Evolutionary conservation across 2,888 invertebrate genomes (phyloP).

Genomic region (Kryphioiulus occultus): DNA sequence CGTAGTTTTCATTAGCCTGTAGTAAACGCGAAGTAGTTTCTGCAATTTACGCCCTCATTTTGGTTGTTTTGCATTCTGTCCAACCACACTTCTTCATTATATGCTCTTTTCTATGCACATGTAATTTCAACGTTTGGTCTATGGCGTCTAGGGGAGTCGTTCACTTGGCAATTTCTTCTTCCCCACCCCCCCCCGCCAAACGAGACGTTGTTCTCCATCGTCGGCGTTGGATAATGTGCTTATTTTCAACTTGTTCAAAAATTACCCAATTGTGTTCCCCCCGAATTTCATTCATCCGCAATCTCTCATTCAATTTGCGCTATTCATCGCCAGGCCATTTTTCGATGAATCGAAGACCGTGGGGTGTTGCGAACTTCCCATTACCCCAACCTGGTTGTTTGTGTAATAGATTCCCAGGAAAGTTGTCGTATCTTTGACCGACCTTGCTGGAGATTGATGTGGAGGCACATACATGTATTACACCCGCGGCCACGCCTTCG

Average conservation of each 20-base stretch:
- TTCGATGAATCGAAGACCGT: neutral
- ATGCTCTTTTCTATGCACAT: neutral
- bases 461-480: too few relatives aligned
- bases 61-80: neutral
- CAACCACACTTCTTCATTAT: neutral
- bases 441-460: neutral
- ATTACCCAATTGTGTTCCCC: neutral
- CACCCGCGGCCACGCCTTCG: too few relatives aligned
- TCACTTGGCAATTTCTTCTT: neutral
- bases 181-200: neutral
- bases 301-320: neutral
- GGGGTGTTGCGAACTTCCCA: neutral
- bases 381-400: neutral
- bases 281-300: neutral
- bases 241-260: constrained; percentile 36
- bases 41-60: neutral
- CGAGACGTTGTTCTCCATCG: neutral
- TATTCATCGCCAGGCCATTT: neutral
- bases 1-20: neutral
- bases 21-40: neutral
- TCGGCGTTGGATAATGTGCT: neutral
- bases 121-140: neutral
- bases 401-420: neutral
- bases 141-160: constrained; percentile 11
- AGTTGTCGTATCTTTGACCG: neutral